These are phyloP conservation scores for Drosophila ustulata DNA, from an alignment of 2,888 invertebrate species.

Conservation along the genomic window DNA sequence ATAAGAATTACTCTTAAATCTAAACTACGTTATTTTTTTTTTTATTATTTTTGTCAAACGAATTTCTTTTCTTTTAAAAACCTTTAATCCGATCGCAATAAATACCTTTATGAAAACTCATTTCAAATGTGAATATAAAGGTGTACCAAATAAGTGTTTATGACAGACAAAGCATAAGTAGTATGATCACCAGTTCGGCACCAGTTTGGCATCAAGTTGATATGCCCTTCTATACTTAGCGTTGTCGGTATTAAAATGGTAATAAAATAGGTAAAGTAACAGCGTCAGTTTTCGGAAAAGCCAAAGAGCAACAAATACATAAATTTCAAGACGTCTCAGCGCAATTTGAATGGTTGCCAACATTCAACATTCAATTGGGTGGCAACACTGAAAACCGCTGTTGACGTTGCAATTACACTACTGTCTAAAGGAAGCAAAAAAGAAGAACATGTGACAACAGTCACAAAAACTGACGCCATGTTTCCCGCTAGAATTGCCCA, in stretches of 20 bases:
- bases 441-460: conserved; percentile 26
- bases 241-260: conserved; percentile 55
- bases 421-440: conserved; percentile 19
- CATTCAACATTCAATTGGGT: conserved; percentile 48
- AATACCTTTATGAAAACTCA: too few relatives aligned
- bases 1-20: too few relatives aligned
- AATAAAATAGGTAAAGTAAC: conserved; percentile 79
- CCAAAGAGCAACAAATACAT: conserved; percentile 62
- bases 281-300: conserved; percentile 62
- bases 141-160: too few relatives aligned
- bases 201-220: not conserved
- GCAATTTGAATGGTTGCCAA: conserved; percentile 67
- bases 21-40: too few relatives aligned
- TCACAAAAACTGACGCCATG: conserved; percentile 64
- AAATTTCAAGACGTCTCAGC: conserved; percentile 72
- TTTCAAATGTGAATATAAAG: too few relatives aligned
- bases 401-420: conserved; percentile 49
- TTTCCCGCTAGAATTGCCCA: conserved; percentile 73
- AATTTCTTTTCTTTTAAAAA: too few relatives aligned
- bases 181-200: too few relatives aligned
- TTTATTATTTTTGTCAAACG: too few relatives aligned
- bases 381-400: conserved; percentile 51
- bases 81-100: too few relatives aligned
- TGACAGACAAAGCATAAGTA: too few relatives aligned
- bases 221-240: not conserved